These are phyloP conservation scores for Leucania comma DNA, from an alignment of 2,888 invertebrate genomes.

Conservation along the genomic window DNA sequence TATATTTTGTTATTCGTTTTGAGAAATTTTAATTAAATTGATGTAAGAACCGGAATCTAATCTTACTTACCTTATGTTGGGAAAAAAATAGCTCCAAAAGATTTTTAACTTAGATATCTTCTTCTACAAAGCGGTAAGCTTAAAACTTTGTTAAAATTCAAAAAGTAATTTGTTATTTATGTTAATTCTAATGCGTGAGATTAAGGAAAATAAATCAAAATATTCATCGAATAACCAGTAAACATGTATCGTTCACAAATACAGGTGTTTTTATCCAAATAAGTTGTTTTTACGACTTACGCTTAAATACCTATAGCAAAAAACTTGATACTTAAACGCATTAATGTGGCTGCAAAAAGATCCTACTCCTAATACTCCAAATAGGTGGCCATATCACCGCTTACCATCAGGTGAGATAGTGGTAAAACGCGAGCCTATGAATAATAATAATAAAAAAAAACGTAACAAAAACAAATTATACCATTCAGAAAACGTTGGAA, in stretches of 20 bases:
- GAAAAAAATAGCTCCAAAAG: slow-evolving; percentile 12
- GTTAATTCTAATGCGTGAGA: neutral
- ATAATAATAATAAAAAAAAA: no score
- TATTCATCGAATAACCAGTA: neutral
- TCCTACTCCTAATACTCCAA: no score
- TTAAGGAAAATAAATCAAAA: slow-evolving; percentile 22
- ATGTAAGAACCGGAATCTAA: neutral
- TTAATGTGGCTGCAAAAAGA: no score
- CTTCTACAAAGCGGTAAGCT: neutral
- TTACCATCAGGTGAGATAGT: no score
- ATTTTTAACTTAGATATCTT: neutral
- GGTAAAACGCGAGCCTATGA: no score
- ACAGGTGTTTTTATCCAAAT: neutral
- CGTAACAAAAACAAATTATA: no score
- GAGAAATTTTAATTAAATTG: neutral
- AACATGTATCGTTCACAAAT: neutral
- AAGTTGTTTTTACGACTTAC: neutral
- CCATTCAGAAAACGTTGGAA: no score
- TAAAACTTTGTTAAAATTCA: neutral
- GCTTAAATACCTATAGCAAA: no score
- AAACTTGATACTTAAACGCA: no score
- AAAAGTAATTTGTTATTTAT: slow-evolving; percentile 8
- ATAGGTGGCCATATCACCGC: no score
- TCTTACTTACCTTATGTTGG: no score
- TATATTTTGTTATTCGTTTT: slow-evolving; percentile 1